Conservation (phyloP, 2,113 vertebrate species). For the Cinclus mexicanus region DNA sequence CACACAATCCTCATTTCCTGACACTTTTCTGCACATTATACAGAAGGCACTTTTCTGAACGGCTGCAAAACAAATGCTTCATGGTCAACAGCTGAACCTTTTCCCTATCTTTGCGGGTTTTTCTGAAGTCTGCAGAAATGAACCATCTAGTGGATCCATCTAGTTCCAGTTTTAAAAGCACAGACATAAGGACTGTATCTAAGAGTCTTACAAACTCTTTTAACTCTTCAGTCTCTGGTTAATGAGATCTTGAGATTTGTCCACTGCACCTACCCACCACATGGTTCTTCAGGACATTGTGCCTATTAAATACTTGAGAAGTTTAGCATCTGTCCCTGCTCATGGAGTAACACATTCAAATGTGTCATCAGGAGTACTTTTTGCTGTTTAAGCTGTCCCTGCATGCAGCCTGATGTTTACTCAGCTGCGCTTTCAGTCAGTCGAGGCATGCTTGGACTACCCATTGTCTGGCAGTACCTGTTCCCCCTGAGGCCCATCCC, state of each 20-base stretch:
- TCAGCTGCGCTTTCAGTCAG: background rate
- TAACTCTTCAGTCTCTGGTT: background rate
- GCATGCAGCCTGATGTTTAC: background rate
- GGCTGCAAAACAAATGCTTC: background rate
- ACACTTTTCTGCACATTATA: rapidly evolving
- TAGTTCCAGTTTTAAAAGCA: background rate
- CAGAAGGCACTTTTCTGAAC: background rate
- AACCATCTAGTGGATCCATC: background rate
- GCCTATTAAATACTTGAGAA: background rate
- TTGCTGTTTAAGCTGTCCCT: background rate
- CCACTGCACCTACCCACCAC: background rate
- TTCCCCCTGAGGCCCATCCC: background rate
- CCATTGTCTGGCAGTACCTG: background rate
- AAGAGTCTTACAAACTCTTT: background rate
- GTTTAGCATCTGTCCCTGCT: background rate
- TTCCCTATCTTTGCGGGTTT: background rate
- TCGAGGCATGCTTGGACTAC: background rate
- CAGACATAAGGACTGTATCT: background rate
- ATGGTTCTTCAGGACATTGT: background rate
- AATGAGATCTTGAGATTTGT: background rate
- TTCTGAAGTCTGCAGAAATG: background rate
- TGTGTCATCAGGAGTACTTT: background rate
- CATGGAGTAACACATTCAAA: background rate
- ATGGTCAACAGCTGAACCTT: background rate
- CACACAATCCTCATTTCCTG: background rate